Evolutionary conservation across 2,797 vertebrate species (phyloP).

Genomic region (Emys orbicularis): DNA sequence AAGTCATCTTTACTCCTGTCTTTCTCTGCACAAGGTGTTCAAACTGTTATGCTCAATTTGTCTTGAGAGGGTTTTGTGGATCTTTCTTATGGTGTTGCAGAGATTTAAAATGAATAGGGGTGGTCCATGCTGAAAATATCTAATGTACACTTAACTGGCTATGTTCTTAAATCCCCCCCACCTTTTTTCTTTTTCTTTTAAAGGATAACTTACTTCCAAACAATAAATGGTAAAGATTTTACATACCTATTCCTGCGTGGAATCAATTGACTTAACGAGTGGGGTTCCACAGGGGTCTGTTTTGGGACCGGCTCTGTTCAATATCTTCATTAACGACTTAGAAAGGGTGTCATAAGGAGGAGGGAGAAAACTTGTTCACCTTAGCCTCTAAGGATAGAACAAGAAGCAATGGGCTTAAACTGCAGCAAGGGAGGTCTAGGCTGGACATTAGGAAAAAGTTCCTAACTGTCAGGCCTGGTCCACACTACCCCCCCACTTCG

Average conservation of each 20-base stretch:
- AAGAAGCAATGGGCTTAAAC: too few species aligned
- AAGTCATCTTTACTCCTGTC: background rate
- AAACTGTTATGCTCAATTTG: background rate
- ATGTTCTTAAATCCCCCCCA: background rate
- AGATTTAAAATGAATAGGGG: background rate
- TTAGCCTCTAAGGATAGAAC: too few species aligned
- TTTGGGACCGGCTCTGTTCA: too few species aligned
- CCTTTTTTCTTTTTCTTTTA: background rate
- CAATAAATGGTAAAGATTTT: accelerated
- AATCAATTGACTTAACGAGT: background rate
- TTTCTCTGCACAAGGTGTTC: background rate
- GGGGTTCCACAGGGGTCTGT: too few species aligned
- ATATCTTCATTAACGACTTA: too few species aligned
- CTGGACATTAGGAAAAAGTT: too few species aligned
- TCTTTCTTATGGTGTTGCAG: background rate
- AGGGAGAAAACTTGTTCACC: too few species aligned
- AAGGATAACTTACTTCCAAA: background rate
- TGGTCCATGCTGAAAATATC: background rate
- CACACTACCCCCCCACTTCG: too few species aligned
- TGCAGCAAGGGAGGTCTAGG: too few species aligned
- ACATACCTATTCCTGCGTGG: accelerated
- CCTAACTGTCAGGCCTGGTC: too few species aligned
- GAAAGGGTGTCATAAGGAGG: too few species aligned
- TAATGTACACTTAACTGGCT: background rate
- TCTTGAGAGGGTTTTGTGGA: background rate